phyloP scores from a whole-genome alignment of 2,888 invertebrate species.

The Lycophotia porphyrea region DNA sequence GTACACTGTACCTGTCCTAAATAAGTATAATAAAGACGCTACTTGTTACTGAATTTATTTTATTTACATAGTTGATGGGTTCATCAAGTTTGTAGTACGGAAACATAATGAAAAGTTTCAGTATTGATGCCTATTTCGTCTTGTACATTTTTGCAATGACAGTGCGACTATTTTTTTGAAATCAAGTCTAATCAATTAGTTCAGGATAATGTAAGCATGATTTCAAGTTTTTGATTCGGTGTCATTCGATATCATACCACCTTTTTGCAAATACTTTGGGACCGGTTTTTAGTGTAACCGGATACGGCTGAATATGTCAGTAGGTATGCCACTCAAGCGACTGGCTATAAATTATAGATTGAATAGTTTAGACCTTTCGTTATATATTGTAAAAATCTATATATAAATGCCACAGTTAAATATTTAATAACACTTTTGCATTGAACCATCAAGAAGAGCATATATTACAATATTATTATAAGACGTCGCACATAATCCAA shows the following conservation, averaged over 20 bases:
- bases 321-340: not conserved
- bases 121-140: not conserved
- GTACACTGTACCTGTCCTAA: slow-evolving; percentile 44
- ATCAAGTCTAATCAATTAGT: too few species aligned
- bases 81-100: not conserved
- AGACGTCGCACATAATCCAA: slow-evolving; percentile 3
- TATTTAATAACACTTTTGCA: not conserved
- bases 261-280: not conserved
- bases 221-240: not conserved
- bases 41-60: slow-evolving; percentile 46
- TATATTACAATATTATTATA: slow-evolving; percentile 9
- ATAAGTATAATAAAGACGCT: slow-evolving; percentile 60
- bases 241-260: slow-evolving; percentile 7
- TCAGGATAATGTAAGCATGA: not conserved
- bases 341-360: slow-evolving; percentile 6
- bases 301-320: slow-evolving; percentile 22
- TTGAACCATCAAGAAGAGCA: not conserved
- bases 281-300: slow-evolving; percentile 8
- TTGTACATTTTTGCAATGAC: not conserved
- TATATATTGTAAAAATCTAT: not conserved
- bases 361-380: not conserved
- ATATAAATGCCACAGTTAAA: not conserved
- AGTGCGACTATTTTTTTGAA: too few species aligned
- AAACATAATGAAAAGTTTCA: not conserved
- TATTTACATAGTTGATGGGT: slow-evolving; percentile 3